phyloP scores from a whole-genome alignment of 2,888 invertebrate genomes.

The Tetragonisca angustula region DNA sequence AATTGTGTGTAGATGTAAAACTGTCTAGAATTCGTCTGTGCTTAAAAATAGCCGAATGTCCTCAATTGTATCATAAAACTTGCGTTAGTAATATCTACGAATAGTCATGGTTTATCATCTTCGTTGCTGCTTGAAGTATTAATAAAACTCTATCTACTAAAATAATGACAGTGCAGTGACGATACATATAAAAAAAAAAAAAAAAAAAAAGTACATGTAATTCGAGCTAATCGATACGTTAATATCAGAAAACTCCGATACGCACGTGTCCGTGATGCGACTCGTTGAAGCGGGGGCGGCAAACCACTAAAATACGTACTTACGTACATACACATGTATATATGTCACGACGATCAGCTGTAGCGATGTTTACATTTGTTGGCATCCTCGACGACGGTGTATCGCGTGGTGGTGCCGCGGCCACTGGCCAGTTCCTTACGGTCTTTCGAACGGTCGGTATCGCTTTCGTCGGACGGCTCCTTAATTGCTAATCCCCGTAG shows the following conservation, averaged over 20 bases:
- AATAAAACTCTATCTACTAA: neutral
- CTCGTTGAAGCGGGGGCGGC: constrained; percentile 17
- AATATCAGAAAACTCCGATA: neutral
- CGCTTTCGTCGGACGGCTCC: constrained; percentile 32
- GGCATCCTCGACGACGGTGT: constrained; percentile 61
- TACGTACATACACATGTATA: neutral
- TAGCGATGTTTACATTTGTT: constrained; percentile 76
- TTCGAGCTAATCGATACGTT: too few relatives aligned
- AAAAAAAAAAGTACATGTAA: neutral
- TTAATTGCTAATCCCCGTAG: constrained; percentile 21
- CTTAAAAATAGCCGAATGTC: neutral
- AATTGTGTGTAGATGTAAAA: neutral
- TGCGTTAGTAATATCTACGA: neutral
- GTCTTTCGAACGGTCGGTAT: constrained; percentile 71
- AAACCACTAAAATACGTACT: constrained; percentile 30
- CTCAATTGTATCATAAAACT: neutral
- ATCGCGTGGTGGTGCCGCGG: constrained; percentile 67
- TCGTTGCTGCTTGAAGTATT: neutral
- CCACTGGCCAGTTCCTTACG: constrained; percentile 73
- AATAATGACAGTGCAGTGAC: neutral
- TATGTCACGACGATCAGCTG: constrained; percentile 71
- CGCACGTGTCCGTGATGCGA: constrained; percentile 20
- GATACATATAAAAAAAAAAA: neutral
- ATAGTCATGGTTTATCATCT: neutral
- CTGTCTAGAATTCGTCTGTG: neutral